Evolutionary conservation across 1,140 invertebrate genomes (phyloP), one percentile per base, ranked within the genome.

Genomic region (Orussus abietinus): DNA sequence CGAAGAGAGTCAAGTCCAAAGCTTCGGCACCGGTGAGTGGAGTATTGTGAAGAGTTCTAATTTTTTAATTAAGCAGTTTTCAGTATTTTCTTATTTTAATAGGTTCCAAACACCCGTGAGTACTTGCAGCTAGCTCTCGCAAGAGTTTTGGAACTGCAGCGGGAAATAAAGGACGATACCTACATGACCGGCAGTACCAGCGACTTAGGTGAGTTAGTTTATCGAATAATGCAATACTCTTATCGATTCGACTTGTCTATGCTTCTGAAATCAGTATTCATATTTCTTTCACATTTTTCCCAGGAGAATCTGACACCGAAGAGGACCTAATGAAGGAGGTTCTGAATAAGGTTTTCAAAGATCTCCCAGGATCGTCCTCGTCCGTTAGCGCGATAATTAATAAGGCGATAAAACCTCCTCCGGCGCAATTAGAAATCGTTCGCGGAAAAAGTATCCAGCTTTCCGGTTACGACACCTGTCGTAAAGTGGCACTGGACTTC

Each of bases 401-500:
- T 31, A 59, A 56, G 12, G 55, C 55, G 33, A 59, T 55, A 13
- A 59, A 42, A 40, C 49, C 53, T 1, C 33, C 11, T 1, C 47
- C 57, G 21, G 33, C 53, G 2, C 47, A 53, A 39, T 17, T 64
- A 0, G 47, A 58, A 32, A 46, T 43, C 4, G 53, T 66, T 40
- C 55, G 61, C 6, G 51, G 37, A 37, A 70, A 70, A 50, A 57
- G 53, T n/a, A 58, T 68, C 34, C 66, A 72, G 26, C 45, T 71
- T 7, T 37, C 60, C 15, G 69, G 69, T 32, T 72, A 68, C 39
- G 64, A 71, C 38, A 60, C 59, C 14, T 72, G 69, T 47, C 63
- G 68, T 1, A 57, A 51, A 49, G 42, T 69, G 3, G 53, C 64
- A 0, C 32, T 69, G 0, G 57, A 69, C 7, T 72, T 71, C 22